phyloP scores from a whole-genome alignment of 2,797 vertebrate genomes.

The Channa striata region DNA sequence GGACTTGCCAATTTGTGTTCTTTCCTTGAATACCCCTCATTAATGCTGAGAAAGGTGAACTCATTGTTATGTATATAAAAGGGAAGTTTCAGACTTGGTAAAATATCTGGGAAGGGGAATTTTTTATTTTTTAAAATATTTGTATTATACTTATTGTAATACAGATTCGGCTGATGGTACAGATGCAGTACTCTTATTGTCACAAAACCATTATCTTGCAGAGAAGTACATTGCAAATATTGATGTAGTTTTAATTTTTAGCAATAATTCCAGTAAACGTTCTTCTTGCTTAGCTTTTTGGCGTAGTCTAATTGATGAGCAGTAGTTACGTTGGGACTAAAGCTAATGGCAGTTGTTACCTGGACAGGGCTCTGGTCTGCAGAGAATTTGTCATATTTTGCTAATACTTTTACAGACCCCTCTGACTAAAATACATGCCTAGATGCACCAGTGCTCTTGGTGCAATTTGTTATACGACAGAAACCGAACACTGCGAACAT shows the following conservation, averaged over 20 bases:
- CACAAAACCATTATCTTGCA: neutral
- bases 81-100: slow-evolving; percentile 14
- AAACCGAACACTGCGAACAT: neutral
- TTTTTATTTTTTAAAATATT: neutral
- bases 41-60: slow-evolving; percentile 51
- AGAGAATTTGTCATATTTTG: neutral
- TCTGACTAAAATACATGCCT: neutral
- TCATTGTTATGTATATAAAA: slow-evolving; percentile 45
- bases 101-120: neutral
- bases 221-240: too few species aligned
- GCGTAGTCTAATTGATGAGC: too few species aligned
- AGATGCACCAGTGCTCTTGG: neutral
- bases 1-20: slow-evolving; percentile 69
- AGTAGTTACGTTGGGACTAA: neutral
- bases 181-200: neutral
- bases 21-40: slow-evolving; percentile 52
- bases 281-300: too few species aligned
- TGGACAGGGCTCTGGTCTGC: neutral
- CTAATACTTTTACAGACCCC: neutral
- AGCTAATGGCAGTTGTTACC: neutral
- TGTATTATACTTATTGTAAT: neutral
- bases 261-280: too few species aligned
- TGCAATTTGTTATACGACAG: neutral
- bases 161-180: neutral
- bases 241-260: too few species aligned